These are phyloP conservation scores for Nomada fabriciana DNA, from an alignment of 2,888 invertebrate genomes.

Conservation along the genomic window DNA sequence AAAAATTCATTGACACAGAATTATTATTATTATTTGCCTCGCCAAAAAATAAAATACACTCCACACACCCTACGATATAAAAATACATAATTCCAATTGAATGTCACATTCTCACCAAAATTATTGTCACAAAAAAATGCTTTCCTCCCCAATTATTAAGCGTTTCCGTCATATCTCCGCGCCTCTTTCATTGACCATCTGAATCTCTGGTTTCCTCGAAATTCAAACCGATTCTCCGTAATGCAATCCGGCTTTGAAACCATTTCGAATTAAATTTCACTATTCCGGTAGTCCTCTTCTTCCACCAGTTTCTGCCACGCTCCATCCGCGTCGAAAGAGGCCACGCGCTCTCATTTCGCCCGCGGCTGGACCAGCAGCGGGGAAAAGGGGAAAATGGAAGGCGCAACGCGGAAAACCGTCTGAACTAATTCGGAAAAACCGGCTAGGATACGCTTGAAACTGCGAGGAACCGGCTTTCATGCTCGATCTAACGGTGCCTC, in stretches of 20 bases:
- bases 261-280: conserved; percentile 26
- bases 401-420: conserved; percentile 31
- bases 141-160: background rate
- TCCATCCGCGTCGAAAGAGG: background rate
- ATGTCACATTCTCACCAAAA: too few species aligned
- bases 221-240: background rate
- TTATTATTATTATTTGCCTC: too few species aligned
- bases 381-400: background rate
- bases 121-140: too few species aligned
- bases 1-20: too few species aligned
- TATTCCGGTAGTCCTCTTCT: background rate
- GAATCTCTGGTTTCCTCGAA: background rate
- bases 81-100: too few species aligned
- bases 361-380: background rate
- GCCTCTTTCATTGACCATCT: background rate
- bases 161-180: too few species aligned
- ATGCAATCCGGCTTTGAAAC: background rate
- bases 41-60: too few species aligned
- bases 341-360: conserved; percentile 13
- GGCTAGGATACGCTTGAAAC: conserved; percentile 35
- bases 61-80: too few species aligned
- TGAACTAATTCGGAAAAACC: conserved; percentile 65
- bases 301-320: background rate
- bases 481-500: conserved; percentile 47
- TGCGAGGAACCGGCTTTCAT: conserved; percentile 52